Conservation (phyloP, 2,888 invertebrate genomes). For the Tiphia femorata region DNA sequence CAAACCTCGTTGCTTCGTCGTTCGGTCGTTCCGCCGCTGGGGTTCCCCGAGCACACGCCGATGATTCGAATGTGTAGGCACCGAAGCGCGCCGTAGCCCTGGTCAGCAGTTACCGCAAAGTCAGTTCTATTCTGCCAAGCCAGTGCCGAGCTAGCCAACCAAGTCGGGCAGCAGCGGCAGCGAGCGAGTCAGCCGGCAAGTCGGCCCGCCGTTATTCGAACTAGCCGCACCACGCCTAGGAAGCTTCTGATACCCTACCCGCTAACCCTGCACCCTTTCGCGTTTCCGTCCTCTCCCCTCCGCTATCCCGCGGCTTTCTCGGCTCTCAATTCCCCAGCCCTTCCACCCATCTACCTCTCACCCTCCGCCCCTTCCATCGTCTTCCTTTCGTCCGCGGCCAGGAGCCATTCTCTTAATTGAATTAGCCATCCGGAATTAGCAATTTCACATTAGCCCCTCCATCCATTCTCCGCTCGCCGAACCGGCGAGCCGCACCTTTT, state of each 20-base stretch:
- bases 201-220: constrained; percentile 30
- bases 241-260: constrained; percentile 42
- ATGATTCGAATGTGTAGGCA: constrained; percentile 52
- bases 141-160: constrained; percentile 36
- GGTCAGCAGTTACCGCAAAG: constrained; percentile 64
- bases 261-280: constrained; percentile 15
- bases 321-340: constrained; percentile 3
- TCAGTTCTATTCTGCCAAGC: constrained; percentile 48
- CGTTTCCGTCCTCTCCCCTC: not conserved
- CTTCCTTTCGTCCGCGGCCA: constrained; percentile 30
- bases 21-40: constrained; percentile 38
- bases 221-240: constrained; percentile 38
- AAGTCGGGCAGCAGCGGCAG: constrained; percentile 19
- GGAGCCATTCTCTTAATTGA: constrained; percentile 63
- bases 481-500: constrained; percentile 24
- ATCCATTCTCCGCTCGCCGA: not conserved
- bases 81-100: constrained; percentile 46
- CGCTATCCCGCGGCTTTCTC: too few relatives aligned
- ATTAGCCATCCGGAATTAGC: constrained; percentile 65
- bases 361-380: constrained; percentile 7
- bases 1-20: constrained; percentile 30
- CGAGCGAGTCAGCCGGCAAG: constrained; percentile 22
- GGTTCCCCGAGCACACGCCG: constrained; percentile 47
- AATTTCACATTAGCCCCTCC: constrained; percentile 59
- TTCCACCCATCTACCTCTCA: constrained; percentile 27